These are phyloP conservation scores for Phalangium opilio DNA, from an alignment of 2,888 invertebrate genomes.

Conservation along the genomic window DNA sequence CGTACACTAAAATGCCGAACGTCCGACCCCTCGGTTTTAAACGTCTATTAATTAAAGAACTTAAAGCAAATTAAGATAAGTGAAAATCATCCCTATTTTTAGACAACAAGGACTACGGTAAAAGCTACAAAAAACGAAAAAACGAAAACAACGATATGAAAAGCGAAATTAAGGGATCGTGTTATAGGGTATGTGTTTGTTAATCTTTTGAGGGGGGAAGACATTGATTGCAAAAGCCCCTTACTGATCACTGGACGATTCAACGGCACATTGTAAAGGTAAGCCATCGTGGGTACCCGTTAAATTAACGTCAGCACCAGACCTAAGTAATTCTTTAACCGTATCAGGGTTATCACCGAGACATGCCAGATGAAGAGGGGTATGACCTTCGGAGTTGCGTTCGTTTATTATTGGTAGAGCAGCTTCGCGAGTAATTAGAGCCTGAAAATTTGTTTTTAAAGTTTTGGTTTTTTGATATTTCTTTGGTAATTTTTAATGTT, in stretches of 20 bases:
- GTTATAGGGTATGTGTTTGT: no score
- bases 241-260: neutral
- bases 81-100: no score
- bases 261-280: neutral
- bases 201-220: no score
- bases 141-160: no score
- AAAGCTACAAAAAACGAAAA: no score
- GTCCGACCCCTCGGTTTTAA: no score
- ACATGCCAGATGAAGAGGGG: conserved; percentile 36
- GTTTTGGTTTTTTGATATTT: neutral
- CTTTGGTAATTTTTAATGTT: neutral
- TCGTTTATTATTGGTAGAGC: conserved; percentile 45
- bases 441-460: conserved; percentile 22
- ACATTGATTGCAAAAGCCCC: no score
- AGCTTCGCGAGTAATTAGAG: conserved; percentile 23
- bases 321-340: conserved; percentile 62
- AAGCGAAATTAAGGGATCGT: no score
- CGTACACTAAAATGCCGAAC: no score
- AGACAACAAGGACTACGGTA: no score
- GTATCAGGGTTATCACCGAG: conserved; percentile 49
- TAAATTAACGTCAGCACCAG: conserved; percentile 73
- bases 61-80: no score
- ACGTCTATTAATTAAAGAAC: no score
- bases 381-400: conserved; percentile 45
- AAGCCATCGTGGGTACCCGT: conserved; percentile 15